phyloP scores from a whole-genome alignment of 1,140 invertebrate genomes.

The Megalonaias nervosa region DNA sequence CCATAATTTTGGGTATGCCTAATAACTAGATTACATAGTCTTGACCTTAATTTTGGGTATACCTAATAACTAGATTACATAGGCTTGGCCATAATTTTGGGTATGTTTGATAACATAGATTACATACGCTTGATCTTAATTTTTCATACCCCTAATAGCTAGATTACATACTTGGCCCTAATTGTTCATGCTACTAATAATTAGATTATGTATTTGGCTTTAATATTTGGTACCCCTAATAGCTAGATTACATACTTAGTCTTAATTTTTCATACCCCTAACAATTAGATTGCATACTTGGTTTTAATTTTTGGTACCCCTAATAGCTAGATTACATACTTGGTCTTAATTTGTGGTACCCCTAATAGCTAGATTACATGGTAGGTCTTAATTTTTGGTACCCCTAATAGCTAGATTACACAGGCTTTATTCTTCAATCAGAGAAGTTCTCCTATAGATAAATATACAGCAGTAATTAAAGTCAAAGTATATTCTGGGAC shows the following conservation, averaged over 20 bases:
- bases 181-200: neutral
- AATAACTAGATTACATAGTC: too few species aligned
- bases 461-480: too few species aligned
- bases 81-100: neutral
- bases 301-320: neutral
- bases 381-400: neutral
- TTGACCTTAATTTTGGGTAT: neutral
- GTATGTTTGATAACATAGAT: too few species aligned
- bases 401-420: neutral
- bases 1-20: neutral
- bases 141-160: neutral
- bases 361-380: too few species aligned
- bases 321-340: neutral
- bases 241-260: neutral
- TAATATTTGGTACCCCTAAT: neutral
- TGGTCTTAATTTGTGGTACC: neutral
- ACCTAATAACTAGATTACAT: neutral
- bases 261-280: too few species aligned
- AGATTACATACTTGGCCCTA: neutral
- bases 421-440: neutral
- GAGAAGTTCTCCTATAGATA: too few species aligned
- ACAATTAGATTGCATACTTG: too few species aligned
- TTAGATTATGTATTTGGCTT: too few species aligned
- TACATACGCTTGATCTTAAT: neutral
- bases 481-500: too few species aligned